Evolutionary conservation across 2,888 invertebrate species (phyloP).

Genomic region (Atherix ibis): DNA sequence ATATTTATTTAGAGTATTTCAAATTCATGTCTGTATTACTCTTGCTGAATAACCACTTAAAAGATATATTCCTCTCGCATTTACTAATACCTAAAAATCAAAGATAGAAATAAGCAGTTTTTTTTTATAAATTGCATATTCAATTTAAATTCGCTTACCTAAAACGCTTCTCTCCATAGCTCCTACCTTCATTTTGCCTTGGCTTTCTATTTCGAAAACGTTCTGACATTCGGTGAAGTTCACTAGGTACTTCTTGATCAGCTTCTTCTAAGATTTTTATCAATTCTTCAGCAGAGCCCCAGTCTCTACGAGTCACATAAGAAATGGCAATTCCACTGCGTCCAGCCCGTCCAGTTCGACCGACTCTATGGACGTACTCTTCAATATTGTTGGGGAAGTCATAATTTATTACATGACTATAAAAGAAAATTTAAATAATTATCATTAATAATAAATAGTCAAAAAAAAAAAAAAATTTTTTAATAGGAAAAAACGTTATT

Average conservation of each 20-base stretch:
- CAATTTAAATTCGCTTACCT: no score
- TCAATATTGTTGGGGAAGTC: conserved; percentile 91
- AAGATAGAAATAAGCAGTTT: no score
- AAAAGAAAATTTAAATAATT: conserved; percentile 1
- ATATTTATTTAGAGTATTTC: no score
- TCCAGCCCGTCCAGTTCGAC: conserved; percentile 87
- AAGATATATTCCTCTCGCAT: no score
- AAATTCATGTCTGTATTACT: no score
- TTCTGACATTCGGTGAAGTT: conserved; percentile 58
- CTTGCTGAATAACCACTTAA: no score
- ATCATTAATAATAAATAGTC: conserved; percentile 3
- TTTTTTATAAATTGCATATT: no score
- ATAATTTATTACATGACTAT: conserved; percentile 67
- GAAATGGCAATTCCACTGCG: conserved; percentile 68
- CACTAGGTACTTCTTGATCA: conserved; percentile 63
- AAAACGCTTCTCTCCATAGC: no score
- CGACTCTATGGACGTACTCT: conserved; percentile 86
- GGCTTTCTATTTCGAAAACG: conserved; percentile 35
- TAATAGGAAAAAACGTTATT: background rate
- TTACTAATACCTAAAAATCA: no score
- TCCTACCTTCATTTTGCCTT: conserved; percentile 22
- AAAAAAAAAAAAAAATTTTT: conserved; percentile 20
- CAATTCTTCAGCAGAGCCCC: conserved; percentile 65
- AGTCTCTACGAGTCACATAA: conserved; percentile 64
- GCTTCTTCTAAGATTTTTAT: conserved; percentile 80